phyloP scores from a whole-genome alignment of 23 tunicate genomes.

The Styela plicata region DNA sequence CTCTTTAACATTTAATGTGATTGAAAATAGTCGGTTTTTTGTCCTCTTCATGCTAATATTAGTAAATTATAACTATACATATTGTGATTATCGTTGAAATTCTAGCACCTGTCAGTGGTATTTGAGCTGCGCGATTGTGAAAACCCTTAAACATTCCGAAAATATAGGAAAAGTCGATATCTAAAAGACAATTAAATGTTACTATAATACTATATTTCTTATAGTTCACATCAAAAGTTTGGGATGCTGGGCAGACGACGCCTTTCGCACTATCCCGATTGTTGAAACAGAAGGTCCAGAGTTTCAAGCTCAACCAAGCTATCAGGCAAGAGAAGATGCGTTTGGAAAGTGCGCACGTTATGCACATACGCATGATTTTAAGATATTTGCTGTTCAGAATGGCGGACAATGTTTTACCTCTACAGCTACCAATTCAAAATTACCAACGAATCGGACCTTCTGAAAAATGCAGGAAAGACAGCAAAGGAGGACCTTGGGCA shows the following conservation, averaged over 20 bases:
- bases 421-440: constrained; percentile 18
- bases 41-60: too few relatives aligned
- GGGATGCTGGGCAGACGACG: background rate
- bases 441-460: background rate
- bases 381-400: background rate
- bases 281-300: background rate
- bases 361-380: background rate
- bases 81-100: too few relatives aligned
- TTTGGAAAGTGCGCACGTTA: background rate
- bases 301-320: background rate
- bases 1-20: too few relatives aligned
- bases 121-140: too few relatives aligned
- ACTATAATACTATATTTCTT: too few relatives aligned
- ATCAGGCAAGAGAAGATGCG: background rate
- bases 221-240: background rate
- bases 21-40: too few relatives aligned
- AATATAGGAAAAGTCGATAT: too few relatives aligned
- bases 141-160: too few relatives aligned
- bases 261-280: background rate
- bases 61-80: too few relatives aligned
- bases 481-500: background rate
- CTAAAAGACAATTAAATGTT: too few relatives aligned
- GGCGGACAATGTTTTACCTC: background rate
- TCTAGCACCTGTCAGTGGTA: too few relatives aligned
- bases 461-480: background rate